Evolutionary conservation across 2,113 vertebrate genomes (phyloP), one percentile per base, ranked within the genome.

Genomic region (Hoplias malabaricus): DNA sequence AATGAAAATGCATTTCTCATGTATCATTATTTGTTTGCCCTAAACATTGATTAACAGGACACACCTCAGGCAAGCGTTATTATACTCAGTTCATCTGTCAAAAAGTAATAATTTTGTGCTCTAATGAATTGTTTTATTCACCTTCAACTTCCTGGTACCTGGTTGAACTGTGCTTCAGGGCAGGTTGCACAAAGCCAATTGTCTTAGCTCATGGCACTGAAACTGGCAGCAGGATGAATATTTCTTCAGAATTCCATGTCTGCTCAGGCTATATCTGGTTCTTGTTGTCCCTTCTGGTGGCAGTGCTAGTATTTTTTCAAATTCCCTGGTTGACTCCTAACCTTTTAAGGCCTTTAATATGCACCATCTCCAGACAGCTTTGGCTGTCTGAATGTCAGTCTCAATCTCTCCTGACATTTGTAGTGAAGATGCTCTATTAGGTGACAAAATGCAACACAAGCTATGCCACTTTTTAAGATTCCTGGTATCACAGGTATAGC

Each of bases 341-440:
- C 89, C 88, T 92, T 91, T 92, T 79, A 75, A 72, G 73, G 83
- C 54, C 82, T 89, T 90, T 90, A 88, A 88, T 87, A 84, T 89
- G 86, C 85, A 84, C 85, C 81, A 70, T 87, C 75, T 80, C 77
- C 73, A 67, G 73, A 73, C 42, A 77, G 53, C 48, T 80, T n/a
- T 85, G 83, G 80, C 73, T 82, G 82, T 72, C 74, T 78, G 75
- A 87, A 78, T 79, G 82, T 83, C 83, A 77, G 72, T 88, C 84
- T 87, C 36, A 83, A 70, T 84, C 81, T 78, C 73, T 75, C 74
- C 43, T 83, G 85, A 84, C 83, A 81, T 89, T 89, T 90, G 75
- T 83, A 67, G 61, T 79, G 73, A 80, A 80, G 76, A 83, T 75
- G 59, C 75, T 84, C 61, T 75, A 76, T 87, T 86, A 84, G 88